Evolutionary conservation across 1,140 invertebrate genomes (phyloP), one percentile per base, ranked within the genome.

Genomic region (Agrypnia vestita): DNA sequence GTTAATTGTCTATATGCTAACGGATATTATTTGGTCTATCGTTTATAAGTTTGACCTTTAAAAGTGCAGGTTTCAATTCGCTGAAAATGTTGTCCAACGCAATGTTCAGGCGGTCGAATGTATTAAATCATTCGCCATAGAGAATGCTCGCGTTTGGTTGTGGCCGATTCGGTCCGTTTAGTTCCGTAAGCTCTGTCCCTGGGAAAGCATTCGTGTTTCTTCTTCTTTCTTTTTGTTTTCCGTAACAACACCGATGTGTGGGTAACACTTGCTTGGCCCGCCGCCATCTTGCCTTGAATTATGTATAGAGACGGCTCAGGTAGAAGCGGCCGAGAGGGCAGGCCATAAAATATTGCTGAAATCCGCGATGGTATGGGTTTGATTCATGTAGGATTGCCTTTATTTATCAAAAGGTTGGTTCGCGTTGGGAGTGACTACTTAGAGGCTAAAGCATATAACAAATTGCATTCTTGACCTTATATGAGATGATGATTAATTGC

Each of bases 281-380:
- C 21, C 77, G 19, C 78, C 78, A 80, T 80, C 67, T 80, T 79
- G 69, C 17, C 17, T 73, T 75, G 72, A 71, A 74, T 75, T 69
- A 67, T 78, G 49, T 71, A 64, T 62, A 64, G 74, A 75, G 47
- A 35, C 9, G 47, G 69, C 17, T 11, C 69, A 73, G 69, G 67
- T 71, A 71, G 17, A 61, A 21, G 56, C 56, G 15, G n/a, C 13
- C n/a, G 19, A 64, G 61, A 64, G 35, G 61, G 61, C 25, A 15
- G 61, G 44, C 19, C 61, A 49, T 76, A 76, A 51, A 21, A 64
- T 46, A 69, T 78, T 1, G 19, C 62, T 78, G 21, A 78, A 69
- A 78, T 78, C 51, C 62, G 76, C 61, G 44, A 55, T 71, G 49
- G 47, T 10, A 43, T 64, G 8, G 1, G 53, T 78, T 77, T 67